Conservation (phyloP, 2,888 invertebrate genomes). For the Stenolophus ochropezus region DNA sequence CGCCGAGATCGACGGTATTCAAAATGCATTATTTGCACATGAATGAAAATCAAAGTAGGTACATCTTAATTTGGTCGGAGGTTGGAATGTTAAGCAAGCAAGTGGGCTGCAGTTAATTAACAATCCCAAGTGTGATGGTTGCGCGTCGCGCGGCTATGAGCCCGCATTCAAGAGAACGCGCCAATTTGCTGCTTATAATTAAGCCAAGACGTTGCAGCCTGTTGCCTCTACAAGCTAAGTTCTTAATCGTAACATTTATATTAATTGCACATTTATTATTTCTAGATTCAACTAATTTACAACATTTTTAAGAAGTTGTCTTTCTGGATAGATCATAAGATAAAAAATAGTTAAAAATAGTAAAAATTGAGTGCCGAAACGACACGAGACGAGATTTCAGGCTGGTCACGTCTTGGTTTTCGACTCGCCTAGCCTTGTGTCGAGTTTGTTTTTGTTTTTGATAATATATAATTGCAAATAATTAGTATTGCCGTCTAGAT, state of each 20-base stretch:
- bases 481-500: no score
- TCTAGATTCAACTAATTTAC: not conserved
- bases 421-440: no score
- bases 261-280: not conserved
- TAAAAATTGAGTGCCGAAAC: no score
- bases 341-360: no score
- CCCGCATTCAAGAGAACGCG: constrained; percentile 26
- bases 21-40: not conserved
- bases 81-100: not conserved
- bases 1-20: not conserved
- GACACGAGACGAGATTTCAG: no score
- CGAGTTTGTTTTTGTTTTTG: no score
- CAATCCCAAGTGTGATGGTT: constrained; percentile 34
- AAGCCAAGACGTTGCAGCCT: not conserved
- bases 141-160: constrained; percentile 5
- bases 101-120: constrained; percentile 13
- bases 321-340: no score
- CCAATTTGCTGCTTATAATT: constrained; percentile 30
- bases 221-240: not conserved
- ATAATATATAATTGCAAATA: no score
- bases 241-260: constrained; percentile 28
- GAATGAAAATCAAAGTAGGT: not conserved
- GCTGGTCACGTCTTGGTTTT: no score
- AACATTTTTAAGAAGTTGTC: not conserved
- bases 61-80: not conserved